Percentiles rank a stretch among this genome's conserved stretches.
phyloP scores from a whole-genome alignment of 2,888 invertebrate species.

The Drosophila kanekoi region DNA sequence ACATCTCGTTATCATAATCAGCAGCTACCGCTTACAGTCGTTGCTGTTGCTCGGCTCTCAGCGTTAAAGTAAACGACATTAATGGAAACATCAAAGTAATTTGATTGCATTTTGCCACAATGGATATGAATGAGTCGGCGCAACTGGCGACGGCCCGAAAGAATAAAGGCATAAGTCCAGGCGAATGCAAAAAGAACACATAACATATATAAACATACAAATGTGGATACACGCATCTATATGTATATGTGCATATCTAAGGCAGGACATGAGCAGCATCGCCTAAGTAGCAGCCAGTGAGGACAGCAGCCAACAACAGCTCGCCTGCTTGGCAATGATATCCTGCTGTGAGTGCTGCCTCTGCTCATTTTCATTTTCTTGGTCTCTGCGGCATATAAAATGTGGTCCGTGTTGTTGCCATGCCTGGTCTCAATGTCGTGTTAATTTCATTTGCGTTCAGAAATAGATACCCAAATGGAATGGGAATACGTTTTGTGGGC shows the following conservation, averaged over 20 bases:
- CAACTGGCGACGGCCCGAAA: constrained; percentile 25
- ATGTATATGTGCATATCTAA: constrained; percentile 11
- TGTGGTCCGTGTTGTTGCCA: constrained; percentile 14
- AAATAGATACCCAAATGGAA: constrained; percentile 58
- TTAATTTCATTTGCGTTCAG: constrained; percentile 72
- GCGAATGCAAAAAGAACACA: constrained; percentile 31
- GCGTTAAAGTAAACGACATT: constrained; percentile 78
- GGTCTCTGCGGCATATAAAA: constrained; percentile 23
- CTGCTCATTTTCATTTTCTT: constrained; percentile 10
- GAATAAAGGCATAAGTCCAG: constrained; percentile 15
- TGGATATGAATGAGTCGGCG: constrained; percentile 67
- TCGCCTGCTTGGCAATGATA: constrained; percentile 58
- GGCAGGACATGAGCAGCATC: constrained; percentile 34
- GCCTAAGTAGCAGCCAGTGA: constrained; percentile 43
- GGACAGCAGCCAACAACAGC: constrained; percentile 11
- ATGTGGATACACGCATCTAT: constrained; percentile 8
- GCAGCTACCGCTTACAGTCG: constrained; percentile 30
- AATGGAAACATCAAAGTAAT: constrained; percentile 81
- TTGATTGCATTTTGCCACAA: constrained; percentile 78
- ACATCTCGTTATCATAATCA: constrained; percentile 56
- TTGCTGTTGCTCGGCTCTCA: constrained; percentile 33
- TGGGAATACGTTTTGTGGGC: constrained; percentile 22
- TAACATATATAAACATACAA: constrained; percentile 16
- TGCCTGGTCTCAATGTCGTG: constrained; percentile 52
- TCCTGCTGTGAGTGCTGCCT: constrained; percentile 22